Base-by-base conservation (phyloP, 2,113 vertebrate species). In the Gambusia affinis region DNA sequence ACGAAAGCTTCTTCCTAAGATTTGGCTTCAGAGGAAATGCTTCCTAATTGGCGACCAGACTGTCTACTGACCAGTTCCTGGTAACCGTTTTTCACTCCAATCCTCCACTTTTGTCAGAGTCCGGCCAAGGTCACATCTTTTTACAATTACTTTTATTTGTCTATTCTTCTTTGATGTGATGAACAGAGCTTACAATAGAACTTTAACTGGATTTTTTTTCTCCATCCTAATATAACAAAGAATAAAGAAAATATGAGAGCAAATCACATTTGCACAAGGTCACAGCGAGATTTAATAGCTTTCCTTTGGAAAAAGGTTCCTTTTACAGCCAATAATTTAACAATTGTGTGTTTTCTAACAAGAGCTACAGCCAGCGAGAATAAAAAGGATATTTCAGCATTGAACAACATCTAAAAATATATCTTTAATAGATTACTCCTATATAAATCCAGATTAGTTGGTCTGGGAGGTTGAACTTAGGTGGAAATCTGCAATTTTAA, bases 1-100 rank as follows among this genome's bases (percentile, higher is more conserved):
- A 65, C 67, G 27, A 24, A 81, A 84, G 85, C 67, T 5, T 61
- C 78, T 83, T 79, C 74, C 57, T 86, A 81, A 42, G 73, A 47
- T 47, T 82, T 81, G 39, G 62, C 70, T 60, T 17, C 37, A 60
- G 37, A 75, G 64, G n/a, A 81, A 76, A 60, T 64, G 39, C n/a
- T 68, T 76, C 66, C 60, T 67, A 39, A n/a, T 44, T 15, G 61
- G 57, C 10, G 8, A 7, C 3, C 30, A 27, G 33, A 60, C 47
- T 57, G 51, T 17, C 19, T n/a, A 57, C 24, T 57, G 22, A n/a
- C 62, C 24, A 12, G 24, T 75, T 79, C 57, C 76, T 61, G 14
- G 60, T 44, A 24, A 44, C 17, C 42, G 11, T 39, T 66, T 37
- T 30, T 57, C 14, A 62, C 29, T 60, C n/a, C 24, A 60, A 11